phyloP scores from a whole-genome alignment of 2,888 invertebrate species.

The Agrotis ipsilon region DNA sequence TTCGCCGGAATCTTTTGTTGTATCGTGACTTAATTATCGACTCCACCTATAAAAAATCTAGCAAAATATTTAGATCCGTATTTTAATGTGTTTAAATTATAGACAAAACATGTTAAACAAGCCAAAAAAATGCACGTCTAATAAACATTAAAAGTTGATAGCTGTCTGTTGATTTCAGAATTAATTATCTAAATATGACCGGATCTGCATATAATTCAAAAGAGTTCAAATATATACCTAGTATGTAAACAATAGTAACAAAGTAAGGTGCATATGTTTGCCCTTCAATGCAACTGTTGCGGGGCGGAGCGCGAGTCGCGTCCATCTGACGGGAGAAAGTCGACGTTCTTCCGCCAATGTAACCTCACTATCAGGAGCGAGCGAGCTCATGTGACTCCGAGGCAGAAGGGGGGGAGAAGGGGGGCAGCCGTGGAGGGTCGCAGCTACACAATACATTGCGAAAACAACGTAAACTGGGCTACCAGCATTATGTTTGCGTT shows the following conservation, averaged over 20 bases:
- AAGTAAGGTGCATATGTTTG: constrained; percentile 29
- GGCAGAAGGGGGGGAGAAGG: constrained; percentile 22
- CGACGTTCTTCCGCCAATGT: constrained; percentile 79
- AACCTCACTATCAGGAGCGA: constrained; percentile 70
- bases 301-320: constrained; percentile 34
- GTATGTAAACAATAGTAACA: constrained; percentile 20
- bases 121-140: not conserved
- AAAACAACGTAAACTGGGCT: constrained; percentile 78
- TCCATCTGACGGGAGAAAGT: constrained; percentile 75
- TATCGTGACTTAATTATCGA: constrained; percentile 5
- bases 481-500: constrained; percentile 72
- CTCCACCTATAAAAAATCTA: not conserved
- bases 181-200: not conserved
- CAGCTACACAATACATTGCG: constrained; percentile 79
- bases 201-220: not conserved
- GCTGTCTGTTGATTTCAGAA: not conserved
- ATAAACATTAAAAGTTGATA: not conserved
- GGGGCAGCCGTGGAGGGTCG: constrained; percentile 44
- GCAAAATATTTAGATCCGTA: not conserved
- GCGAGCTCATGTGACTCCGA: constrained; percentile 78
- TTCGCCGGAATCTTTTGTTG: not conserved
- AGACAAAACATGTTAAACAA: constrained; percentile 2
- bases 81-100: constrained; percentile 8
- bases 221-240: constrained; percentile 3
- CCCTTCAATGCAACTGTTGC: constrained; percentile 46